Evolutionary conservation across 2,113 vertebrate species (phyloP).

Genomic region (Lepus americanus): DNA sequence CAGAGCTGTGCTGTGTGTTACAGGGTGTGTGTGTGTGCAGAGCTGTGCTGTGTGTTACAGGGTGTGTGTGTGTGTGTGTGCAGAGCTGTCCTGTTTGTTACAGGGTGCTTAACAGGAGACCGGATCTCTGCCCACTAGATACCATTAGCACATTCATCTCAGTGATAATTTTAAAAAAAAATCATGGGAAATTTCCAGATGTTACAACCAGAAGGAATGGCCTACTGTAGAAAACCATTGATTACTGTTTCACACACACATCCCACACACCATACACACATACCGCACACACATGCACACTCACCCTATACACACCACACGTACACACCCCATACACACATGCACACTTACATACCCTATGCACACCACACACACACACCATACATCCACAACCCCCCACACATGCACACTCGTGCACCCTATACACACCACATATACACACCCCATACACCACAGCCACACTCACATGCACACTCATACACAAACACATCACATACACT

Average conservation of each 20-base stretch:
- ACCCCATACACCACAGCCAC: neutral
- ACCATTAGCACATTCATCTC: neutral
- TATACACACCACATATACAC: too few relatives aligned
- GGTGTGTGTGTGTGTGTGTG: neutral
- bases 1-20: too few relatives aligned
- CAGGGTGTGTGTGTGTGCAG: too few relatives aligned
- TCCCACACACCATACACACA: too few relatives aligned
- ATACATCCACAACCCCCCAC: too few relatives aligned
- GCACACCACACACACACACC: neutral
- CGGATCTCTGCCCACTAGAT: neutral
- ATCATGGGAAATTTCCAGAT: neutral
- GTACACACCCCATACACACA: neutral
- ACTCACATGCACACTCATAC: neutral
- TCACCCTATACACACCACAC: too few relatives aligned
- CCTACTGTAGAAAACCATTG: neutral
- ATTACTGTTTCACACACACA: neutral
- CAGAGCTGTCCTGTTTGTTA: neutral
- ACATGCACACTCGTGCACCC: too few relatives aligned
- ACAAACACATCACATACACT: neutral
- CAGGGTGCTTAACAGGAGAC: neutral
- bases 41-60: too few relatives aligned
- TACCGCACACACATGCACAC: too few relatives aligned
- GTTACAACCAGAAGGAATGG: neutral
- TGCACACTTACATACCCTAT: neutral
- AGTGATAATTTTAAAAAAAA: neutral